Evolutionary conservation across 1,140 invertebrate genomes (phyloP).

Genomic region (Drosophila kikkawai): DNA sequence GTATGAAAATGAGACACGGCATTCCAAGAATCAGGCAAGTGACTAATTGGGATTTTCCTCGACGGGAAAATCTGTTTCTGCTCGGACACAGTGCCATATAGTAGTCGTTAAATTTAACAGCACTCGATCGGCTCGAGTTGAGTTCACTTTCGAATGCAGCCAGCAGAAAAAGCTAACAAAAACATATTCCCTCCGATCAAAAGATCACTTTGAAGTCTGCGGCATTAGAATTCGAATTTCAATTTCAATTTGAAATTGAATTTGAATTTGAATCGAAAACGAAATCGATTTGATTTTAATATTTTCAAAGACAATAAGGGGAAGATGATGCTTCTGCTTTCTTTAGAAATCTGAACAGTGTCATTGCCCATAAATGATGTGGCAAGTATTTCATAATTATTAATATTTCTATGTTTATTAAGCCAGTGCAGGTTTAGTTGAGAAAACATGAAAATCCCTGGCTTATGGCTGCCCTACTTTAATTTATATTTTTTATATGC

Average conservation of each 20-base stretch:
- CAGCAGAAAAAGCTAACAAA: conserved; percentile 35
- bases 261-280: neutral
- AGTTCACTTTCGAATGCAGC: conserved; percentile 55
- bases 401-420: neutral
- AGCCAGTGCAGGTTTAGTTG: neutral
- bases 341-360: neutral
- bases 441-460: conserved; percentile 9
- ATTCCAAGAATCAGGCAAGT: conserved; percentile 41
- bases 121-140: conserved; percentile 44
- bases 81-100: conserved; percentile 5
- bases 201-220: conserved; percentile 57
- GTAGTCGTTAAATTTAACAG: conserved; percentile 37
- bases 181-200: conserved; percentile 53
- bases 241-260: conserved; percentile 6
- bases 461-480: conserved; percentile 11
- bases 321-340: neutral
- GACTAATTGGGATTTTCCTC: conserved; percentile 81
- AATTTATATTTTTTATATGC: neutral
- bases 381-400: conserved; percentile 5
- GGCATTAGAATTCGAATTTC: conserved; percentile 11
- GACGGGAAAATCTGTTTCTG: conserved; percentile 6
- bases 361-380: neutral
- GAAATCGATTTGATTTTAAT: conserved; percentile 41
- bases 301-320: conserved; percentile 38
- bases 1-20: conserved; percentile 50